Base-by-base conservation (phyloP, 2,113 vertebrate species). In the Mixornis gularis region DNA sequence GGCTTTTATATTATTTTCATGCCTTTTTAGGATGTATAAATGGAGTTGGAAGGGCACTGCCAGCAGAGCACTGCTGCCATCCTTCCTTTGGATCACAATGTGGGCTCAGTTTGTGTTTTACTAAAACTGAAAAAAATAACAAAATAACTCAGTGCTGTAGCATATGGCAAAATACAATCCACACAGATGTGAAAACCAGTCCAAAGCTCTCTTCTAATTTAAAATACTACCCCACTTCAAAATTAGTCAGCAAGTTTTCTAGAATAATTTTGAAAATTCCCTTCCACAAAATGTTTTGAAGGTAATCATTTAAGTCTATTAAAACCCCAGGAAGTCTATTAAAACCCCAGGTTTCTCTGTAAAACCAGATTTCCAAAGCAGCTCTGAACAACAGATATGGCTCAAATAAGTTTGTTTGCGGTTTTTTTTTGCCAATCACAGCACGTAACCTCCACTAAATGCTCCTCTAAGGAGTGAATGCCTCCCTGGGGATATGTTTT, bases 21-120 rank as follows among this genome's bases (percentile, higher is more conserved):
- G 34, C 13, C 17, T 48, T 51, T 55, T 34, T 8, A 38, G 30
- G 22, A 17, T 51, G 13, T 13, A 25, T 4, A 65, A 43, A 41
- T 14, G 21, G 36, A 25, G 32, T 3, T 24, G 21, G 6, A 55
- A 29, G 2, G 9, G 12, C 4, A 2, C 3, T 3, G 3, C 1
- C 2, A 56, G 56, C 40, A 76, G 77, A 34, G 78, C 18, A 9
- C 74, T 70, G 65, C 44, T 18, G 7, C 43, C 55, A 29, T n/a
- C 7, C 27, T 16, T 25, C 5, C 30, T 22, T 6, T 11, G 30
- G 15, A 43, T 6, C n/a, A 20, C 24, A 41, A n/a, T 1, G 6
- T 3, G 16, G 22, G 22, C 14, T 36, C 2, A 4, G 10, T 12
- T 32, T 19, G 22, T 30, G 13, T 16, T 64, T 46, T n/a, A 64